Base-by-base conservation (phyloP, 2,888 invertebrate genomes). In the Andrena bicolor region DNA sequence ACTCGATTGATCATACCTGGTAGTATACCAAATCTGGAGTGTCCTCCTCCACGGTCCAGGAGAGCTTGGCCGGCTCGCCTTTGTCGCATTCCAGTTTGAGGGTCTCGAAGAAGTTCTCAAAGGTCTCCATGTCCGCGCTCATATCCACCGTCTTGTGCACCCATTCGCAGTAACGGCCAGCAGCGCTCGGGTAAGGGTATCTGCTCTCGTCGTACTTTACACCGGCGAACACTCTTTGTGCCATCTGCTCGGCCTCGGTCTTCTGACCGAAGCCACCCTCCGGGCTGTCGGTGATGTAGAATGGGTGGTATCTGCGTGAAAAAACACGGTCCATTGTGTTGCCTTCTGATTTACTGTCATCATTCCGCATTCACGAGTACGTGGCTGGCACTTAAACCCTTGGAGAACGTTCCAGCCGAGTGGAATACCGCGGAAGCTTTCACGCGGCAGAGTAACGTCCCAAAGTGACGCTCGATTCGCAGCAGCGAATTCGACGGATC, bases 201-300 rank as follows among this genome's bases (percentile, higher is more conserved):
- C 97, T 97, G 84, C 97, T 96, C 8, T 95, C 95, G 90, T 97
- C 97, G 89, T 96, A 97, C 0, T 95, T 96, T 0, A 98, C 97
- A 4, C 98, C 98, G 8, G 98, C 98, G 92, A 96, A 98, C 16
- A 97, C 96, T 48, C 95, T 95, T 91, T 98, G 97, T 82, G 96
- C 95, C 86, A 95, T 95, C 88, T 97, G 96, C 56, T 98, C 96
- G 0, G 95, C 95, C 64, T 96, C 96, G 20, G 94, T 95, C 93
- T 97, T 97, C 93, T 98, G 98, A 0, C 97, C 97, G 91, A 96
- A 97, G 0, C 98, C 98, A 32, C 98, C 98, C 93, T 98, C 97
- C 0, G 96, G 94, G 2, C 97, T 98, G 92, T 97, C 97, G 53
- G 98, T 98, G 90, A 98, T 98, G 94, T 98, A 98, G 93, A 98